Evolutionary conservation across 2,888 invertebrate species (phyloP).

Genomic region (Patella ulyssiponensis): DNA sequence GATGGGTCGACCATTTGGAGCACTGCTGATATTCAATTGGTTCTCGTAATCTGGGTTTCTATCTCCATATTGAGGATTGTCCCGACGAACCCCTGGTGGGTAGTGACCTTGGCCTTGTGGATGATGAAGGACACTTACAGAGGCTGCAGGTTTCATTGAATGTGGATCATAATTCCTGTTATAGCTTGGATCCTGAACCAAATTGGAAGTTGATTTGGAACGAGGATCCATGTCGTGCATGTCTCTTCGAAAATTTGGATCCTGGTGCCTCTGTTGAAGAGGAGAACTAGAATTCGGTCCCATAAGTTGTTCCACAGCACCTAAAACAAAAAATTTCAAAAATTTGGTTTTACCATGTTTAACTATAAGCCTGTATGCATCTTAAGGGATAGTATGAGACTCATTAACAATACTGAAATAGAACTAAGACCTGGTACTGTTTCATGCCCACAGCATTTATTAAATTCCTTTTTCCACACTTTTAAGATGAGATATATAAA

Average conservation of each 20-base stretch:
- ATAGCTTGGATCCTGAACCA: constrained; percentile 58
- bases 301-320: constrained; percentile 10
- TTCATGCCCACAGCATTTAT: too few species aligned
- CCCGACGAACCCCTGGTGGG: constrained; percentile 30
- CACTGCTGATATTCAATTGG: constrained; percentile 45
- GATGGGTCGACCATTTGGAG: constrained; percentile 10
- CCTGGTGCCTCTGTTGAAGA: constrained; percentile 32
- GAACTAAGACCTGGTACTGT: too few species aligned
- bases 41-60: constrained; percentile 63
- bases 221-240: constrained; percentile 46
- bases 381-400: too few species aligned
- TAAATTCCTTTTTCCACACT: too few species aligned
- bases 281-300: constrained; percentile 18
- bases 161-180: constrained; percentile 43
- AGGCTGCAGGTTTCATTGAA: constrained; percentile 56
- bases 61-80: constrained; percentile 37
- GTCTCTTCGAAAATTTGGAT: constrained; percentile 23
- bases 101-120: constrained; percentile 27
- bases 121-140: constrained; percentile 52
- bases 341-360: too few species aligned
- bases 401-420: too few species aligned
- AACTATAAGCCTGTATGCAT: too few species aligned
- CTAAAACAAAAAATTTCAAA: background rate
- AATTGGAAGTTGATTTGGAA: constrained; percentile 62
- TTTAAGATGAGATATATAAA: too few species aligned